Conservation (phyloP, 2,113 vertebrate species). For the Ceyx cyanopectus region DNA sequence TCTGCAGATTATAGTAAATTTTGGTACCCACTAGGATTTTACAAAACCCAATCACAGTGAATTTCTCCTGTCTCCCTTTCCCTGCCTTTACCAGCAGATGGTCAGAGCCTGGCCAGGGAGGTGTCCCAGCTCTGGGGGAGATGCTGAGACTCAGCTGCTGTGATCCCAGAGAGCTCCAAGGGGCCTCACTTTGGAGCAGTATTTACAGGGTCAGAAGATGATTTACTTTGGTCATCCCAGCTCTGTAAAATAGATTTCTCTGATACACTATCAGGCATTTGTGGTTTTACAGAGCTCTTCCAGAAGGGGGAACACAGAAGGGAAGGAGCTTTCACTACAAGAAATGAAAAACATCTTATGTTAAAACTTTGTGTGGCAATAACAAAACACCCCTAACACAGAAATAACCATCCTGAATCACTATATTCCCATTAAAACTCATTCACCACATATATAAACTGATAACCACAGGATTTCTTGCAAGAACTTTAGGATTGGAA, state of each 20-base stretch:
- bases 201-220: too few species aligned
- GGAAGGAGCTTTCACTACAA: neutral
- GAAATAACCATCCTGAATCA: neutral
- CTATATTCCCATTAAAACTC: neutral
- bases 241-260: neutral
- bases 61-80: neutral
- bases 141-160: too few species aligned
- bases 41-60: neutral
- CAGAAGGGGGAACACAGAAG: neutral
- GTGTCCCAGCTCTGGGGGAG: too few species aligned
- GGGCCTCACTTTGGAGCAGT: too few species aligned
- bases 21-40: neutral
- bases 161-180: too few species aligned
- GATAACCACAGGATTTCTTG: neutral
- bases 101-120: too few species aligned
- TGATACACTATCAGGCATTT: neutral
- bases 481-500: neutral
- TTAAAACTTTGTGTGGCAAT: neutral
- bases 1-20: neutral
- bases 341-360: neutral
- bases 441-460: neutral
- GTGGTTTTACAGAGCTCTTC: neutral
- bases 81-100: neutral
- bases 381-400: neutral
- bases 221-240: too few species aligned